Percentiles rank a stretch among this genome's conserved stretches.
Evolutionary conservation across 1,140 invertebrate genomes (phyloP).

Genomic region (Drosophila murphyi): DNA sequence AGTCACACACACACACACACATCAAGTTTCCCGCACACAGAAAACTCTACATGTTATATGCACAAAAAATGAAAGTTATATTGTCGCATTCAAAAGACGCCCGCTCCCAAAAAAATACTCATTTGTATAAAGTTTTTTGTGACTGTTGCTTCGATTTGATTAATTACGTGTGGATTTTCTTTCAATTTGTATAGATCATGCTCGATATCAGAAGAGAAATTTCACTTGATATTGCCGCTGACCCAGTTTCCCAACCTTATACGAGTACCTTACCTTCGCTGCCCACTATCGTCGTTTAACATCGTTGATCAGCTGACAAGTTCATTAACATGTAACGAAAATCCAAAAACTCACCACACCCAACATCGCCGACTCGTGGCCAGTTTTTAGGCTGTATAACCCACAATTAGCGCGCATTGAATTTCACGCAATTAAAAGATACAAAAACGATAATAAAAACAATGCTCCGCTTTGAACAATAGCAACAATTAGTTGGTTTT

Average conservation of each 20-base stretch:
- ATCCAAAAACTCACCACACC: slow-evolving; percentile 32
- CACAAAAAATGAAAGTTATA: slow-evolving; percentile 43
- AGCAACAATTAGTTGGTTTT: slow-evolving; percentile 68
- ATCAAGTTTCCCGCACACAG: slow-evolving; percentile 22
- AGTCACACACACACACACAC: slow-evolving; percentile 4
- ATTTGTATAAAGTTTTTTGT: slow-evolving; percentile 28
- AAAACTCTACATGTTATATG: slow-evolving; percentile 33
- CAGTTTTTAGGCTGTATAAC: slow-evolving; percentile 56
- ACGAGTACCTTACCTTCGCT: not conserved
- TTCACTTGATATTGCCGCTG: not conserved
- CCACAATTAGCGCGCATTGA: slow-evolving; percentile 72
- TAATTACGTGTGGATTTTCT: slow-evolving; percentile 15
- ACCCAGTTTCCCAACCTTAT: slow-evolving; percentile 40
- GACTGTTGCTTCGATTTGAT: slow-evolving; percentile 7
- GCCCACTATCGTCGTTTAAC: not conserved
- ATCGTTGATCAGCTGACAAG: slow-evolving; percentile 8
- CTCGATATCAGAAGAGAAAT: not conserved
- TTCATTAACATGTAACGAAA: slow-evolving; percentile 44
- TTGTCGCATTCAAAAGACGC: not conserved
- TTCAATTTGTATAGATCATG: not conserved
- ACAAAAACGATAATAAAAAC: slow-evolving; percentile 21
- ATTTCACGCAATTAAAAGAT: slow-evolving; percentile 75
- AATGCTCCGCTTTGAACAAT: slow-evolving; percentile 40
- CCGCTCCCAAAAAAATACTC: slow-evolving; percentile 1
- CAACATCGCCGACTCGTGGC: slow-evolving; percentile 9